A percentile compares a stretch with the other conserved stretches of the same genome.
Evolutionary conservation across 2,888 invertebrate genomes (phyloP).

Genomic region (Arctia plantaginis): DNA sequence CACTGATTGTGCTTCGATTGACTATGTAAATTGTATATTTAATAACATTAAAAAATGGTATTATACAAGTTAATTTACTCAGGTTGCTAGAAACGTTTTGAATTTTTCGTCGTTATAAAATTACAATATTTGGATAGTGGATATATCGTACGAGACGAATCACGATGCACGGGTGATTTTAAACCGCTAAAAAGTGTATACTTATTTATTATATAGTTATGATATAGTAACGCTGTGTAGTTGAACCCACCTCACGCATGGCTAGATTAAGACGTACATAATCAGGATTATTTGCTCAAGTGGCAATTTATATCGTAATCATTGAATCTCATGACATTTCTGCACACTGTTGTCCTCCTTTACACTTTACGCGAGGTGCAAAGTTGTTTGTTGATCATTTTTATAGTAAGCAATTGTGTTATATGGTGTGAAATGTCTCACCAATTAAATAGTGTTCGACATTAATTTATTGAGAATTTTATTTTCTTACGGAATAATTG

Average conservation of each 20-base stretch:
- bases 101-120: conserved; percentile 67
- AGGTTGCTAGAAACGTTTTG: conserved; percentile 79
- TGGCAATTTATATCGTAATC: conserved; percentile 77
- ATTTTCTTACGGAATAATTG: conserved; percentile 83
- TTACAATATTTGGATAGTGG: conserved; percentile 69
- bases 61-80: conserved; percentile 80
- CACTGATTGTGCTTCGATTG: conserved; percentile 76
- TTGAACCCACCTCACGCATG: conserved; percentile 81
- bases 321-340: conserved; percentile 84
- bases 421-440: conserved; percentile 83
- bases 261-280: conserved; percentile 76
- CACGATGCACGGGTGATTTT: conserved; percentile 75
- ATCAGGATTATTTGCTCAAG: conserved; percentile 85
- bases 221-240: conserved; percentile 72
- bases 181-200: conserved; percentile 66
- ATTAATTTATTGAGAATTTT: conserved; percentile 87
- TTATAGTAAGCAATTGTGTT: conserved; percentile 86
- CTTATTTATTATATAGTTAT: conserved; percentile 65
- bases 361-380: conserved; percentile 79
- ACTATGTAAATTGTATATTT: conserved; percentile 82
- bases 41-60: conserved; percentile 75
- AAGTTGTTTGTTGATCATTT: conserved; percentile 86
- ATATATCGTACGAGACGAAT: conserved; percentile 66
- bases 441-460: conserved; percentile 84
- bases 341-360: conserved; percentile 75